Base-by-base conservation (phyloP, 2,888 invertebrate genomes). In the Theodoxus fluviatilis region DNA sequence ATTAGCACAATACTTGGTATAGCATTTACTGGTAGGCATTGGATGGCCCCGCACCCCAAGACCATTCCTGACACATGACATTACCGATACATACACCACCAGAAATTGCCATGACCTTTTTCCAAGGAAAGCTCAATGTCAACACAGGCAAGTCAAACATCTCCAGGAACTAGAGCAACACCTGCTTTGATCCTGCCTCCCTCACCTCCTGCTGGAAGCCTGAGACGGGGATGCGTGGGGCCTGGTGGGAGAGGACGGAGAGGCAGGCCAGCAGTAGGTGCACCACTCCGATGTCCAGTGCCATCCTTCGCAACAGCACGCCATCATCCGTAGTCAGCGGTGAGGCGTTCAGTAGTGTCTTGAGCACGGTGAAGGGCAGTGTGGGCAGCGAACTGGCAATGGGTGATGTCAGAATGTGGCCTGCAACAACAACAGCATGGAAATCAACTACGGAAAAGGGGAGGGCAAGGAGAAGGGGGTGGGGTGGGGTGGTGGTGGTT, bases 261-360 rank as follows among this genome's bases (percentile, higher is more conserved):
- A 97, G 90, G 83, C 95, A 96, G 68, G 94, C 93, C 52, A 97
- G 90, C 79, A 96, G 90, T 68, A 96, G 90, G 79, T 95, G 91
- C 79, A 95, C 91, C 43, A 94, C 94, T 33, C 96, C 96, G 43
- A 93, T 92, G 80, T 93, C 92, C 77, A 96, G 91, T 78, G 94
- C 92, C 83, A 93, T 92, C 22, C 92, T 89, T 9, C 96, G 90
- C 76, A 96, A 87, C 71, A 93, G 85, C 67, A 91, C 90, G 2
- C 93, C 94, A 81, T 93, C 93, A 79, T 93, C 93, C 0, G 92
- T 92, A 49, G 91, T 91, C 40, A 92, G 89, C 0, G 93, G 92
- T 2, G 92, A 92, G 65, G 91, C 90, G 86, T 95, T 94, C 79
- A 95, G 91, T 78, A 95, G 88, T 68, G 92, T 78, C 76, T 85